Base-by-base conservation (phyloP, 1,140 invertebrate genomes). In the Pollicipes pollicipes region DNA sequence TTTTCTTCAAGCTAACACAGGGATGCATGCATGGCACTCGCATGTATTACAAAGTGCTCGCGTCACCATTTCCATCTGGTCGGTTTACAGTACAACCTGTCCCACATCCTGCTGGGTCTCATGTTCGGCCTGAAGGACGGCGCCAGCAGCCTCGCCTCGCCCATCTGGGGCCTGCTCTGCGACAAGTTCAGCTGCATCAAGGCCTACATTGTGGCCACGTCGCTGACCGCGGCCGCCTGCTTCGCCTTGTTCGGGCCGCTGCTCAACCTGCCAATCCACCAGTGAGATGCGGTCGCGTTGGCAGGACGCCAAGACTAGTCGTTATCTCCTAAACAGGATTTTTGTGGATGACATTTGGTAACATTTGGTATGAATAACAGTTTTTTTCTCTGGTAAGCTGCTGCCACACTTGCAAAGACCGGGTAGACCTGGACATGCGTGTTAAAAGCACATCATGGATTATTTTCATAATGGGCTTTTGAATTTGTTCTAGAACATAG, bases 91-190 rank as follows among this genome's bases (percentile, higher is more conserved):
- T 78, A 76, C 69, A 68, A 74, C 31, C 70, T 78, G 32, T 72
- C 76, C 3, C 73, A 75, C 29, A 70, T 76, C 28, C 72, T 73
- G 69, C 74, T 78, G 32, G 77, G 77, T 32, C 30, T 78, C 35
- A 72, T 78, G 30, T 78, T 77, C 72, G 77, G 77, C 32, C 64
- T 78, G 26, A 78, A 77, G 73, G 77, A 78, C 72, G 77, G 76
- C 0, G 76, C 76, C 63, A 78, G 76, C 74, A 77, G 76, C 31
- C 68, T 78, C 27, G 76, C 77, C n/a, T 75, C 76, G n/a, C 77
- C 77, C 24, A 45, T 78, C 31, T 78, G 77, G 77, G 77, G 77
- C 29, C 76, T 70, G 35, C 68, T 77, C 45, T 78, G 77, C 70
- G 77, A 78, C 70, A 74, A 72, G 21, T 66, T 69, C 70, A 71